These are phyloP conservation scores for Pholis gunnellus DNA, from an alignment of 2,113 vertebrate species.

Conservation along the genomic window DNA sequence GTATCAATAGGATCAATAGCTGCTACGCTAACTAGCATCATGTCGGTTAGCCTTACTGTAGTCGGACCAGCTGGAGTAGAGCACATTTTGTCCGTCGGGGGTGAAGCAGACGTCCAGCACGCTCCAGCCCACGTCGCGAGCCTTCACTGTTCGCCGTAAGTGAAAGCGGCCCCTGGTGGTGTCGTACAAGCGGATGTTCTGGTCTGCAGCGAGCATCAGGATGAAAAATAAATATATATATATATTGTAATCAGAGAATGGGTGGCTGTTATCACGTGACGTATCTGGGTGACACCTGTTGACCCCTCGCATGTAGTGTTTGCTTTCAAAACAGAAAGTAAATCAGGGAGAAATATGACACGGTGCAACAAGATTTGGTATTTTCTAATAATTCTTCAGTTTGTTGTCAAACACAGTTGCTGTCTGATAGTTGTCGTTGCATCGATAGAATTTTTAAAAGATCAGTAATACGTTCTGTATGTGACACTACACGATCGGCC, in stretches of 20 bases:
- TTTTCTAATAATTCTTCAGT: not conserved
- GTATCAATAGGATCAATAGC: not conserved
- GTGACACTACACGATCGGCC: not conserved
- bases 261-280: not conserved
- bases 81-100: constrained; percentile 87
- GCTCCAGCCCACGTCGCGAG: constrained; percentile 94
- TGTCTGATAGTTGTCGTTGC: not conserved
- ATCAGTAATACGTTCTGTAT: not conserved
- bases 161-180: constrained; percentile 87
- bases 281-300: not conserved
- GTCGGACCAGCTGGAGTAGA: constrained; percentile 96
- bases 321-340: not conserved
- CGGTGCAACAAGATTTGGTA: not conserved
- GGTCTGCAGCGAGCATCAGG: constrained; percentile 81
- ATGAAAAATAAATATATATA: not conserved
- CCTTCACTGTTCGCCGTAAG: constrained; percentile 89
- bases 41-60: constrained; percentile 83
- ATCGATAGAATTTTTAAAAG: not conserved
- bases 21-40: not conserved
- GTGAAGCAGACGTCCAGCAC: constrained; percentile 93
- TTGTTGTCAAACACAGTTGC: not conserved
- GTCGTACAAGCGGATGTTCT: constrained; percentile 92
- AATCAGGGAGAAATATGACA: not conserved
- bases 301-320: not conserved
- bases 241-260: not conserved